phyloP scores from a whole-genome alignment of 2,797 vertebrate genomes.

The Malurus splendens region DNA sequence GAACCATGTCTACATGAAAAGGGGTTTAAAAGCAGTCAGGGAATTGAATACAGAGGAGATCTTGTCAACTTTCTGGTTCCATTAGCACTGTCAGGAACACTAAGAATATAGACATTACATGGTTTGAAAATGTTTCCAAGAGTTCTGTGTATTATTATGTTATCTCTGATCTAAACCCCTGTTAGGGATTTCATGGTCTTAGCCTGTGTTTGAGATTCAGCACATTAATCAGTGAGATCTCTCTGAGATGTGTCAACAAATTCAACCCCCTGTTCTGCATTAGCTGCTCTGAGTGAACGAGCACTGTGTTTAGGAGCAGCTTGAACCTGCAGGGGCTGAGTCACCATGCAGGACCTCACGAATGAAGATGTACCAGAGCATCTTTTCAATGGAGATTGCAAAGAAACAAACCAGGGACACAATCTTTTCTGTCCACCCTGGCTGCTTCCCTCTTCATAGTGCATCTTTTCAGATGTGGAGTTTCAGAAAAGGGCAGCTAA shows the following conservation, averaged over 20 bases:
- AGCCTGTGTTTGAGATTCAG: slow-evolving; percentile 64
- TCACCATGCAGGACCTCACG: neutral
- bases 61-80: slow-evolving; percentile 60
- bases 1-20: neutral
- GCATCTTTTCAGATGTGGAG: neutral
- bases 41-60: slow-evolving; percentile 49
- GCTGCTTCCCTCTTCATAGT: neutral
- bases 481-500: neutral
- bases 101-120: slow-evolving; percentile 61
- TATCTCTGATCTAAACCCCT: slow-evolving; percentile 67
- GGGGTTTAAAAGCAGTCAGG: slow-evolving; percentile 11
- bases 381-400: neutral
- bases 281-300: neutral
- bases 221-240: slow-evolving; percentile 62
- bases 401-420: neutral
- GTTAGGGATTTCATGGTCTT: slow-evolving; percentile 68
- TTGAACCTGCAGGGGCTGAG: neutral
- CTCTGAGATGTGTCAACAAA: slow-evolving; percentile 66
- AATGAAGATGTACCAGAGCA: neutral
- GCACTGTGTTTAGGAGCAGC: neutral
- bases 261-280: slow-evolving; percentile 45
- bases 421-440: neutral
- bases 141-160: slow-evolving; percentile 63
- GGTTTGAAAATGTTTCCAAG: slow-evolving; percentile 63
- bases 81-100: slow-evolving; percentile 58